phyloP scores from a whole-genome alignment of 2,888 invertebrate species.

The Dione juno region DNA sequence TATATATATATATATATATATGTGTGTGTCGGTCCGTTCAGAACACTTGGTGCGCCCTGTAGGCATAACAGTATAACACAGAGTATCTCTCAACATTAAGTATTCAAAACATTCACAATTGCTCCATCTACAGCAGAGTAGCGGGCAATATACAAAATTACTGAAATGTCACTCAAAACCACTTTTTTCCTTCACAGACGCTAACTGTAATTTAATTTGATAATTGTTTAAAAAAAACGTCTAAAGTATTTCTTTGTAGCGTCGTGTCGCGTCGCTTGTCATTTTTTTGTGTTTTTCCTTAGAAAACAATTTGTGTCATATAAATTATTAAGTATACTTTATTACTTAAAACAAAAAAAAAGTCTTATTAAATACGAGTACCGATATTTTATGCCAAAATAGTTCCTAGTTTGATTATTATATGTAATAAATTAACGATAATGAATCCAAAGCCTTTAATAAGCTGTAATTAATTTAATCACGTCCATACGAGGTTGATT shows the following conservation, averaged over 20 bases:
- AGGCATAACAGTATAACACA: slow-evolving; percentile 26
- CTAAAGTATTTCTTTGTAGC: neutral
- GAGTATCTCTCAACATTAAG: slow-evolving; percentile 43
- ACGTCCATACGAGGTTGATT: slow-evolving; percentile 2
- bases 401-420: neutral
- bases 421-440: slow-evolving; percentile 8
- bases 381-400: neutral
- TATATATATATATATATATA: no score
- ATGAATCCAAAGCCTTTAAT: slow-evolving; percentile 11
- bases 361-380: no score
- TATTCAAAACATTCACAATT: slow-evolving; percentile 49
- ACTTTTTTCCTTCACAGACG: slow-evolving; percentile 37
- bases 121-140: slow-evolving; percentile 36
- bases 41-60: neutral
- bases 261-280: neutral
- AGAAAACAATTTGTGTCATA: neutral
- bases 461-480: slow-evolving; percentile 24
- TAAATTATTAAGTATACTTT: slow-evolving; percentile 1
- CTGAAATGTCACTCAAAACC: slow-evolving; percentile 48
- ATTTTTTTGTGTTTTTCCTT: neutral
- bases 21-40: neutral
- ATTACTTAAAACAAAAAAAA: no score
- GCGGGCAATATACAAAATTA: slow-evolving; percentile 45
- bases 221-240: slow-evolving; percentile 27
- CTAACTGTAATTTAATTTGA: slow-evolving; percentile 33